Evolutionary conservation across 1,140 invertebrate genomes (phyloP).

Genomic region (Heterodera schachtii): DNA sequence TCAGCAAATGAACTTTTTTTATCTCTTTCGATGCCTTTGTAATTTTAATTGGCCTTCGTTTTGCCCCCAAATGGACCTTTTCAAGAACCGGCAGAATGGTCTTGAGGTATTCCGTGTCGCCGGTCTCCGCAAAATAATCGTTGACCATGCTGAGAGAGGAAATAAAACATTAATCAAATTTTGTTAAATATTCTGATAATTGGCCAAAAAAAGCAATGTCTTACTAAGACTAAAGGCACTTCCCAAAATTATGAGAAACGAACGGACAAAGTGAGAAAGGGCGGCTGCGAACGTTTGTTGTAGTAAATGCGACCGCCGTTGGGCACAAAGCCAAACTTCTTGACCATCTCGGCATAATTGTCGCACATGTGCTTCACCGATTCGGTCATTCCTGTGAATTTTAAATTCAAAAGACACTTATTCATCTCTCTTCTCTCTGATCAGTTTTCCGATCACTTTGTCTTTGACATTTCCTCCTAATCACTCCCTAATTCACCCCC

Average conservation of each 20-base stretch:
- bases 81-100: constrained; percentile 54
- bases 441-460: too few species aligned
- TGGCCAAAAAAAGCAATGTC: too few species aligned
- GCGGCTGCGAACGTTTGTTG: constrained; percentile 74
- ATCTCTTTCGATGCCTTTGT: neutral
- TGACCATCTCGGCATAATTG: constrained; percentile 14
- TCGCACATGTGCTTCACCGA: constrained; percentile 16
- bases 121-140: constrained; percentile 75
- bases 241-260: too few species aligned
- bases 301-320: constrained; percentile 35
- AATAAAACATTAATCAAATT: too few species aligned
- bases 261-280: constrained; percentile 73
- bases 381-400: constrained; percentile 6
- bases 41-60: too few species aligned
- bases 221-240: too few species aligned
- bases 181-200: too few species aligned
- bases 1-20: neutral
- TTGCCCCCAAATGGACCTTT: too few species aligned
- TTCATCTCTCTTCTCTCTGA: too few species aligned
- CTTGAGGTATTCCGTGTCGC: constrained; percentile 74
- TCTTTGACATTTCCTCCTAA: too few species aligned
- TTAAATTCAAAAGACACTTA: too few species aligned
- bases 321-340: constrained; percentile 5
- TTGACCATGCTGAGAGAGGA: constrained; percentile 74
- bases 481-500: too few species aligned